Percentiles rank a stretch among this genome's conserved stretches.
Conservation (phyloP, 1,140 invertebrate genomes). For the Bombus turneri region DNA sequence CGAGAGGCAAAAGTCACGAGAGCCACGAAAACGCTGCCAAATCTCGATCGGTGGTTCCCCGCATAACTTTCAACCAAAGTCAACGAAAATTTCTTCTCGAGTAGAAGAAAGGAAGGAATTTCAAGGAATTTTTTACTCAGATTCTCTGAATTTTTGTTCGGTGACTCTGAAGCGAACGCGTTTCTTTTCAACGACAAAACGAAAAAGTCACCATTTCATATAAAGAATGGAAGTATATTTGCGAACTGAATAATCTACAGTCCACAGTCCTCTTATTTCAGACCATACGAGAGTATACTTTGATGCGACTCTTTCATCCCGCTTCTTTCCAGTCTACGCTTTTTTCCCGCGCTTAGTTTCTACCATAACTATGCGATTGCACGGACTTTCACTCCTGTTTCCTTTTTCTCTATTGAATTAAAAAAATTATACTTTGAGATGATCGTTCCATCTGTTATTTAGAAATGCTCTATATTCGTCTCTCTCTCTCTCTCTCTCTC, state of each 20-base stretch:
- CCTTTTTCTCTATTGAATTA: constrained; percentile 9
- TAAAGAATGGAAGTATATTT: neutral
- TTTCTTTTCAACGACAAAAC: constrained; percentile 21
- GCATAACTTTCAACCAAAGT: constrained; percentile 59
- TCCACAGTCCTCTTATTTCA: neutral
- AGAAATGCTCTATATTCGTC: neutral
- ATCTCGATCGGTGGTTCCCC: constrained; percentile 60
- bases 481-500: no score
- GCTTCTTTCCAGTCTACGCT: constrained; percentile 1
- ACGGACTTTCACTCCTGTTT: constrained; percentile 23
- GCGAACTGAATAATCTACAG: constrained; percentile 1
- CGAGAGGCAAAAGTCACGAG: neutral
- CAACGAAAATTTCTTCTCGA: constrained; percentile 44
- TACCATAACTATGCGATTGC: neutral
- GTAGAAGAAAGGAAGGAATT: neutral
- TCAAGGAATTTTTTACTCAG: neutral
- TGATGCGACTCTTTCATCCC: neutral
- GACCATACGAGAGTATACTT: neutral
- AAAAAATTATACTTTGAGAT: neutral
- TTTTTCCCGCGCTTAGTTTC: constrained; percentile 20
- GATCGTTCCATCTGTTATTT: neutral
- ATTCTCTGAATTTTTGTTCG: neutral
- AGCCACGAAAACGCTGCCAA: constrained; percentile 35
- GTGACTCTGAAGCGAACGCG: neutral
- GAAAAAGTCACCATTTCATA: constrained; percentile 9